Base-by-base conservation (phyloP, 2,797 vertebrate genomes). In the Rhynchonycteris naso region DNA sequence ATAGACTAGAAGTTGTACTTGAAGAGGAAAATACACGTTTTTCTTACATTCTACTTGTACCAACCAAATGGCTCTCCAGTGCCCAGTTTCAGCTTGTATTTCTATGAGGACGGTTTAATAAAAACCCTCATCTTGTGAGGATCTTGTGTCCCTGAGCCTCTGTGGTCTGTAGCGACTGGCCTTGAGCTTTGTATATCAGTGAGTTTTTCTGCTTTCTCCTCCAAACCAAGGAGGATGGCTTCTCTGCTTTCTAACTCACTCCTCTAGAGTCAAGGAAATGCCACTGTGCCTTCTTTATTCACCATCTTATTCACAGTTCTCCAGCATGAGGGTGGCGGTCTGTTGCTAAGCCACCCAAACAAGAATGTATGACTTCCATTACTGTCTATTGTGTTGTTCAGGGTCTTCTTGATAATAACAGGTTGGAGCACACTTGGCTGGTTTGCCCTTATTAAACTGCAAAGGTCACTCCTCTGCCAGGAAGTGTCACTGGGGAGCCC, bases 381-480 rank as follows among this genome's bases (percentile, higher is more conserved):
- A 24, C 50, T 11, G 7, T 30, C 89, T 35, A 6, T 18, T 47
- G 28, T 52, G 30, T 68, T 61, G 78, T 69, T 66, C 0, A 47
- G 82, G 47, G 33, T 79, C 79, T 83, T 83, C 88, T 58, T 24
- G 54, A 52, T 28, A 35, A 71, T 5, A 22, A 35, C 30, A 35
- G 71, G 35, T 52, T 14, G 2, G 52, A 74, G n/a, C 26, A 59
- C 78, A 14, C 14, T 63, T 3, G 0, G 28, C 47, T 52, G 19
- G 9, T 79, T 74, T 93, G 87, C 87, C 93, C 94, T 95, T 92
- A 28, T 2, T 58, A 96, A 75, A 58, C 28, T 0, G 6, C 72
- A 91, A 98, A 98, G 93, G 97, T 98, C 97, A 97, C 6, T 58
- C 82, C 81, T 90, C 94, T 16, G 7, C 86, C 95, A 92, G 88